Base-by-base conservation (phyloP, 37 sponge, comb jelly and placozoan species). In the Lycopodina hypogea region DNA sequence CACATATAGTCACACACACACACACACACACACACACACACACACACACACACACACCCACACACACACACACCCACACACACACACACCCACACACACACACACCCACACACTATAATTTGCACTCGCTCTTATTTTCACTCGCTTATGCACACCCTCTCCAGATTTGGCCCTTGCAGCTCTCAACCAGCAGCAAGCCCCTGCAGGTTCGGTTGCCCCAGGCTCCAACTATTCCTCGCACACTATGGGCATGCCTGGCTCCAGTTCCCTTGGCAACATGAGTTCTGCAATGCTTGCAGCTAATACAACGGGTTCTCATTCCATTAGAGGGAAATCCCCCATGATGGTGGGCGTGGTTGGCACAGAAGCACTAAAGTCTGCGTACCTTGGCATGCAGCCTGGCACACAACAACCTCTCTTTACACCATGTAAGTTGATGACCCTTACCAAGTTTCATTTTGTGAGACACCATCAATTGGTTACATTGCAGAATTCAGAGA, bases 241-340 rank as follows among this genome's bases (percentile, higher is more conserved):
- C 22, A 42, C 22, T 14, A 42, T 42, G 8, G 67, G 34, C 37
- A 36, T 34, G 7, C 14, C 70, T 41, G 70, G 70, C 2, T 42
- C 70, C 17, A 24, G 70, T 23, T 42, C 45, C 42, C 45, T 70
- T 6, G 87, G 87, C 72, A 87, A 87, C 62, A 71, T 87, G 14
- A 78, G 87, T 28, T 87, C 87, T 19, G 87, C 87, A 15, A 78
- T 76, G 32, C 68, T 87, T 12, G 87, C 87, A 0, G 68, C 87
- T n/a, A 59, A 74, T 38, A 70, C 70, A 23, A 11, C 70, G 2
- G 7, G 7, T 3, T 7, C 21, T 42, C 70, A 70, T 23, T 21
- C 70, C 22, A 41, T 42, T 4, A 24, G 23, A 42, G 45, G 45
- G 70, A 42, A 40, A 3, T 2, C 42, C 24, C 42, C 36, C 3